A percentile compares a stretch with the other conserved stretches of the same genome.
Evolutionary conservation across 2,113 vertebrate genomes (phyloP).

Genomic region (Paracanthobrama guichenoti): DNA sequence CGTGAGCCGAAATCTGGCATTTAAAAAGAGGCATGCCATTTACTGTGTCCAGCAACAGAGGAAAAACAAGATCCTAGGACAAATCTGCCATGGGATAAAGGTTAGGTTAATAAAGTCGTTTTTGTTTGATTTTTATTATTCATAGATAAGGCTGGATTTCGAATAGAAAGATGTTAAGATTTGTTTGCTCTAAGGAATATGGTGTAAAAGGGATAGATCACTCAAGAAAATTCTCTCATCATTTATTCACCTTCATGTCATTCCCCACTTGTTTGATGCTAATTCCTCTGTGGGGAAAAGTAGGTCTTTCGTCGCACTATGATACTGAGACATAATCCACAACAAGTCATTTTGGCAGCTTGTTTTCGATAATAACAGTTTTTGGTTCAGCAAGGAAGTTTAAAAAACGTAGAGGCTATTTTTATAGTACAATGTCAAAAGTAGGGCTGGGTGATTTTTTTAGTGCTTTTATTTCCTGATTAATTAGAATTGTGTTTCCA

Average conservation of each 20-base stretch:
- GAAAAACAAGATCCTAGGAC: slow-evolving; percentile 3
- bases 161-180: background rate
- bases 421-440: no score
- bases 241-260: background rate
- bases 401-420: no score
- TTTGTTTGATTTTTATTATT: background rate
- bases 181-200: background rate
- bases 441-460: no score
- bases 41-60: slow-evolving; percentile 17
- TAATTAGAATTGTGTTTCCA: no score
- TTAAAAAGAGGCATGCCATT: slow-evolving; percentile 56
- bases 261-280: background rate
- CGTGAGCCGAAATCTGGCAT: slow-evolving; percentile 49
- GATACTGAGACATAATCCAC: no score
- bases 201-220: background rate
- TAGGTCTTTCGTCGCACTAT: no score
- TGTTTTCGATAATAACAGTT: no score
- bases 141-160: background rate
- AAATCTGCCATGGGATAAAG: slow-evolving; percentile 36
- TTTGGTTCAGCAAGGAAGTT: no score
- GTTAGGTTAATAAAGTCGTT: background rate
- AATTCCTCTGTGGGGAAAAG: background rate
- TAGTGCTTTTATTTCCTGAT: no score
- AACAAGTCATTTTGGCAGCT: no score
- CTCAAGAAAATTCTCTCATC: background rate